Conservation (phyloP, 2,113 vertebrate species). For the Acanthochromis polyacanthus region DNA sequence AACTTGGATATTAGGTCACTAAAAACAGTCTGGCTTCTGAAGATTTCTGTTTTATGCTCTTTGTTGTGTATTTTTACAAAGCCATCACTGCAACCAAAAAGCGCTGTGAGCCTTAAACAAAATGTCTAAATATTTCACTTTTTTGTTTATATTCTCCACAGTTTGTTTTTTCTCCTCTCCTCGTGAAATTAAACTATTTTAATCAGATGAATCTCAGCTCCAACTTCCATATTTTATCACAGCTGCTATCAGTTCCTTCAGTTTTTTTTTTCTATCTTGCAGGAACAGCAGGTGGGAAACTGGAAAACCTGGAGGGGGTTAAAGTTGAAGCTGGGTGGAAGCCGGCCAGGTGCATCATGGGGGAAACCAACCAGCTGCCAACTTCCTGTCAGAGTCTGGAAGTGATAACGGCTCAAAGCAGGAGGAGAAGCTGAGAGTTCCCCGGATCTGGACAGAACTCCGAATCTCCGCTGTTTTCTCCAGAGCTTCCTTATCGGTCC, state of each 20-base stretch:
- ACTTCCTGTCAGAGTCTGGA: slow-evolving; percentile 46
- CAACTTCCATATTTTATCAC: background rate
- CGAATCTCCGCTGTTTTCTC: slow-evolving; percentile 5
- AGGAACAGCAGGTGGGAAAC: slow-evolving; percentile 40
- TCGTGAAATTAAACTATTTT: background rate
- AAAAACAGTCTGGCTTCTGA: too few species aligned
- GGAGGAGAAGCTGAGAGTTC: background rate
- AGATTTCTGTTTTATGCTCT: too few species aligned
- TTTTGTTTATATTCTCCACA: background rate
- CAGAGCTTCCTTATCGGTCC: slow-evolving; percentile 42
- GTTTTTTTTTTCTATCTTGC: too few species aligned
- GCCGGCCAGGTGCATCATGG: slow-evolving; percentile 37
- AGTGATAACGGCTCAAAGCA: slow-evolving; percentile 19
- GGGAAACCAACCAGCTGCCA: slow-evolving; percentile 39
- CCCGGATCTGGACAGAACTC: slow-evolving; percentile 6
- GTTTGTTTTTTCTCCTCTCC: background rate
- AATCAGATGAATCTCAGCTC: background rate
- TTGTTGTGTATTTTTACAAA: too few species aligned
- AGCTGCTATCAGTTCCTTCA: background rate
- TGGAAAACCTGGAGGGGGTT: slow-evolving; percentile 8
- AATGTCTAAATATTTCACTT: too few species aligned
- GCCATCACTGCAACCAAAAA: too few species aligned
- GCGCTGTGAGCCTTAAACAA: too few species aligned
- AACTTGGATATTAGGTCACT: too few species aligned
- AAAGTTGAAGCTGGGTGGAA: slow-evolving; percentile 46